These are phyloP conservation scores for Drosophila burlai DNA, from an alignment of 1,140 invertebrate species.

Conservation along the genomic window DNA sequence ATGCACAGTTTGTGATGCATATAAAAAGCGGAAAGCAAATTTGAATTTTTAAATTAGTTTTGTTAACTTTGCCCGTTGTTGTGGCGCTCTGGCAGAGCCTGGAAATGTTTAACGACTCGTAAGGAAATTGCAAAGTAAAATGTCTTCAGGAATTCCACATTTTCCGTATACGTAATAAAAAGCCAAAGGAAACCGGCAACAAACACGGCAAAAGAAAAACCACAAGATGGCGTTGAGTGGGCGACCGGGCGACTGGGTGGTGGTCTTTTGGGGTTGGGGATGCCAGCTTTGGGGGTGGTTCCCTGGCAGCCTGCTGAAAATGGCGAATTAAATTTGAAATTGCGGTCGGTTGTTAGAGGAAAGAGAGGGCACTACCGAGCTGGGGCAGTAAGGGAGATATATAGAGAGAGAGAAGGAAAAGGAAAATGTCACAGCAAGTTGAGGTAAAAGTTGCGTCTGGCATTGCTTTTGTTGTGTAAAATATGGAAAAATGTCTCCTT, in stretches of 20 bases:
- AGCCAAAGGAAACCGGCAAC: conserved; percentile 59
- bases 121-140: conserved; percentile 84
- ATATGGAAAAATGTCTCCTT: conserved; percentile 77
- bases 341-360: conserved; percentile 52
- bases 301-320: conserved; percentile 60
- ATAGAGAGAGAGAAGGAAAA: conserved; percentile 1
- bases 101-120: conserved; percentile 84
- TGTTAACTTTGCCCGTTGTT: conserved; percentile 79
- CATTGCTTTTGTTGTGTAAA: conserved; percentile 66
- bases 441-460: conserved; percentile 75
- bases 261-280: conserved; percentile 2
- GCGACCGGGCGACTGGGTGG: conserved; percentile 16
- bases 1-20: conserved; percentile 80
- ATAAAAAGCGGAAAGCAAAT: conserved; percentile 83
- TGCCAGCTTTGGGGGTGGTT: conserved; percentile 17
- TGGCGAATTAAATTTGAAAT: conserved; percentile 84
- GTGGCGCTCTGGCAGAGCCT: conserved; percentile 59
- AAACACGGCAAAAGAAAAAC: conserved; percentile 61
- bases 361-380: not conserved
- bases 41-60: conserved; percentile 84
- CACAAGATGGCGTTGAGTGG: conserved; percentile 69
- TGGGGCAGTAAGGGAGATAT: not conserved
- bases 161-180: conserved; percentile 82
- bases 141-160: conserved; percentile 83
- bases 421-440: conserved; percentile 73